A percentile compares a stretch with the other conserved stretches of the same genome.
phyloP scores from a whole-genome alignment of 2,888 invertebrate species.

The Hemithea aestivaria region DNA sequence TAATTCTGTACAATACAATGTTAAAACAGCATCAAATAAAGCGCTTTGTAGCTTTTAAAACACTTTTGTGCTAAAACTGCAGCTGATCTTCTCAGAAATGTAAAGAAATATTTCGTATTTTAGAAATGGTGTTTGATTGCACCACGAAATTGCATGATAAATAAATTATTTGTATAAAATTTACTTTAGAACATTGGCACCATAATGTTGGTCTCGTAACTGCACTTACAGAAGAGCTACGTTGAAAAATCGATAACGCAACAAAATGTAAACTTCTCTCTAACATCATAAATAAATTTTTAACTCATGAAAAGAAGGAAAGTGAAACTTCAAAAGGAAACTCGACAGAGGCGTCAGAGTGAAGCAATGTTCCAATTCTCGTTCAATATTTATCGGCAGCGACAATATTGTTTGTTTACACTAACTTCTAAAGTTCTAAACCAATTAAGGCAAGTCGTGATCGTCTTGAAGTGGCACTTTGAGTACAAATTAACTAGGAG shows the following conservation, averaged over 20 bases:
- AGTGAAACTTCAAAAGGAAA: too few species aligned
- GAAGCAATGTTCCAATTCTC: constrained; percentile 1
- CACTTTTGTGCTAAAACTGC: not conserved
- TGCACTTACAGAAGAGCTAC: too few species aligned
- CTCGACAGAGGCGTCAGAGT: too few species aligned
- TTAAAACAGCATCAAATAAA: constrained; percentile 30
- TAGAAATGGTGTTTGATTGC: too few species aligned
- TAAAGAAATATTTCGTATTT: not conserved
- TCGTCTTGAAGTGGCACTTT: constrained; percentile 54
- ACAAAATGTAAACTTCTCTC: too few species aligned
- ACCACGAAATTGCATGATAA: too few species aligned
- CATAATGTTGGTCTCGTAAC: too few species aligned
- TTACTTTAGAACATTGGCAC: too few species aligned
- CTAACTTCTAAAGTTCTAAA: constrained; percentile 52
- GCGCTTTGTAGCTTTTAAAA: constrained; percentile 3
- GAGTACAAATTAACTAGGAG: constrained; percentile 57
- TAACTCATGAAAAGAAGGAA: too few species aligned
- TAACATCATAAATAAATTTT: too few species aligned
- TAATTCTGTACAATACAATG: constrained; percentile 42
- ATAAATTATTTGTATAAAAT: too few species aligned
- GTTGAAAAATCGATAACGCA: too few species aligned
- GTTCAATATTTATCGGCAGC: constrained; percentile 35
- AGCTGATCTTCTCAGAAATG: constrained; percentile 1
- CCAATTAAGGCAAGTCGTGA: constrained; percentile 54
- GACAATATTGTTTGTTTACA: constrained; percentile 46